Conservation (phyloP, 1,140 invertebrate genomes). For the Drosophila leontia region DNA sequence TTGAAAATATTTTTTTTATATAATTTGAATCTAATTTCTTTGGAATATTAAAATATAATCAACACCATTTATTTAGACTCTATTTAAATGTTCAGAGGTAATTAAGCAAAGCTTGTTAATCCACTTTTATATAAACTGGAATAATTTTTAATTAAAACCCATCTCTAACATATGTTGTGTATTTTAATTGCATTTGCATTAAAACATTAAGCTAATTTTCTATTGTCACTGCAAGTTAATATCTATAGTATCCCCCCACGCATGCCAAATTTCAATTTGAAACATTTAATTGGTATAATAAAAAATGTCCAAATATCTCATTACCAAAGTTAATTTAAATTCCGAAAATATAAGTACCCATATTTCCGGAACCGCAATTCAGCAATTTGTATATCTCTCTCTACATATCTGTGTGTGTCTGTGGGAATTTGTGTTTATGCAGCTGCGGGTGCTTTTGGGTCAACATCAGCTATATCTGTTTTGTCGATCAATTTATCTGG, state of each 20-base stretch:
- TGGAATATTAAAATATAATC: not conserved
- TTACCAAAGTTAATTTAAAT: constrained; percentile 43
- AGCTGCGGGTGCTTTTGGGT: constrained; percentile 5
- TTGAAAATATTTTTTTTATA: no score
- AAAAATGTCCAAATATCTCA: constrained; percentile 21
- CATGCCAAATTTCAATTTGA: constrained; percentile 12
- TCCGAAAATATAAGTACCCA: constrained; percentile 18
- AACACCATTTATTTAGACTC: not conserved
- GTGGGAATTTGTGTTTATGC: constrained; percentile 10
- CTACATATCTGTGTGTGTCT: not conserved
- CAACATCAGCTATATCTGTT: constrained; percentile 10
- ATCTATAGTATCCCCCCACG: not conserved
- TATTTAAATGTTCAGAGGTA: not conserved
- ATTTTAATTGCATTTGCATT: not conserved
- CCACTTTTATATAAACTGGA: not conserved
- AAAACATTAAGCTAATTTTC: not conserved
- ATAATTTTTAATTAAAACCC: not conserved
- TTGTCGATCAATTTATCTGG: constrained; percentile 19
- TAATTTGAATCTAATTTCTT: no score
- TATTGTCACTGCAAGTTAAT: not conserved
- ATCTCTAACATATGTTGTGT: not conserved
- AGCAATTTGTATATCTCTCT: not conserved
- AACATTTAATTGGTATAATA: constrained; percentile 34
- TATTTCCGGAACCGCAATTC: constrained; percentile 30
- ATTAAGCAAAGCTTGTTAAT: not conserved